These are phyloP conservation scores for Heliconius ethilla DNA, from an alignment of 2,888 invertebrate species.

Conservation along the genomic window DNA sequence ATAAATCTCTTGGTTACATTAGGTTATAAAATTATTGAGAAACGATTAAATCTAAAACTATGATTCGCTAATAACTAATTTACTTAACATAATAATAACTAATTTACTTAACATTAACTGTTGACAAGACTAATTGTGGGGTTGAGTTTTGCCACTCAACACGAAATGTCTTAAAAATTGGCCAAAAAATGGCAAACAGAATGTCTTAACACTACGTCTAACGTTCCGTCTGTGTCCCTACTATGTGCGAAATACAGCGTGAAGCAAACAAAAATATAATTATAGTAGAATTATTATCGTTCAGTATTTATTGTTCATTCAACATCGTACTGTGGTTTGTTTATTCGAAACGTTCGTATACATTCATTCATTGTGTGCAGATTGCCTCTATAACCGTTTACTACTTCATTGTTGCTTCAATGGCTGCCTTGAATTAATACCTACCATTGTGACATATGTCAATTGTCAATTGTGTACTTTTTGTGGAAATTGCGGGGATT, in stretches of 20 bases:
- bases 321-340: constrained; percentile 16
- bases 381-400: constrained; percentile 53
- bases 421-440: constrained; percentile 42
- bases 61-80: too few relatives aligned
- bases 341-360: constrained; percentile 18
- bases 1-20: not conserved
- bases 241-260: not conserved
- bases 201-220: not conserved
- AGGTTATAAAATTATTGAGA: not conserved
- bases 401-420: constrained; percentile 52
- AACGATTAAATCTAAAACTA: not conserved
- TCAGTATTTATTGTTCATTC: constrained; percentile 1
- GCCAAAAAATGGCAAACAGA: not conserved
- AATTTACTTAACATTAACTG: too few relatives aligned
- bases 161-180: not conserved
- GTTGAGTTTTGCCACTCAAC: too few relatives aligned
- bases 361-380: constrained; percentile 42
- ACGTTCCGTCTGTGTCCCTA: not conserved
- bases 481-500: constrained; percentile 34
- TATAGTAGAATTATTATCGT: constrained; percentile 1
- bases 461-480: constrained; percentile 34
- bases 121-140: too few relatives aligned
- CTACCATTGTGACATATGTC: constrained; percentile 32
- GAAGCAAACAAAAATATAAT: not conserved
- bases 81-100: too few relatives aligned